Percentiles rank a stretch among this genome's conserved stretches.
Conservation (phyloP, 2,113 vertebrate genomes). For the Nymphicus hollandicus region DNA sequence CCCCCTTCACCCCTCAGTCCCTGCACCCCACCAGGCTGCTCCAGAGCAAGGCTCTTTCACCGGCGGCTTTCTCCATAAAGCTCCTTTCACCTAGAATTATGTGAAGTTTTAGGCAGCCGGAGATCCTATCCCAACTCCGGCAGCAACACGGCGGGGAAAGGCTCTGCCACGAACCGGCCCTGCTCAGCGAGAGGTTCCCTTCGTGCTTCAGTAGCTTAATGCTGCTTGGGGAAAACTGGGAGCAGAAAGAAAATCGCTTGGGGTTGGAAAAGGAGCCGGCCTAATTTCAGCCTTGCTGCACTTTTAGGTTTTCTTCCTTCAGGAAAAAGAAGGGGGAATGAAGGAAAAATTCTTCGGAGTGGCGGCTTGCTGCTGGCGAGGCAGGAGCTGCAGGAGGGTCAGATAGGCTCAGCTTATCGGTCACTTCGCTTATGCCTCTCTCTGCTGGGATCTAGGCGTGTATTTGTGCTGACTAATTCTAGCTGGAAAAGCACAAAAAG, state of each 20-base stretch:
- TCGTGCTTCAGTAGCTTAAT: slow-evolving; percentile 12
- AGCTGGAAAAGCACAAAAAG: neutral
- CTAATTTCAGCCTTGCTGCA: neutral
- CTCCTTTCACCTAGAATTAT: neutral
- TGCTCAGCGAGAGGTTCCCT: neutral
- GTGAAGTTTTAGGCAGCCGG: neutral
- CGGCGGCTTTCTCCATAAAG: neutral
- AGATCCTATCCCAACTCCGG: neutral
- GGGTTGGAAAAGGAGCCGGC: neutral
- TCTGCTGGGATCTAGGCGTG: neutral
- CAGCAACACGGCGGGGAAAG: neutral
- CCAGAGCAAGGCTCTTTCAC: neutral
- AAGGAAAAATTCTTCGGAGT: neutral
- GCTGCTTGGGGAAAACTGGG: neutral
- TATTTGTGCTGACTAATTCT: neutral
- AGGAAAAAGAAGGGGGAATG: neutral
- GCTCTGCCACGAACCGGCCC: neutral
- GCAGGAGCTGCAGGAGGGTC: neutral
- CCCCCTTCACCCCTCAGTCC: neutral
- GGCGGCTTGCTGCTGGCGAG: neutral
- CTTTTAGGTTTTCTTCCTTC: neutral
- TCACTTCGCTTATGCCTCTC: neutral
- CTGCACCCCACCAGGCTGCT: neutral
- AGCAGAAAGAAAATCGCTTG: slow-evolving; percentile 9
- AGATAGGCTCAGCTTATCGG: neutral